Base-by-base conservation (phyloP, 2,888 invertebrate genomes). In the Byasa hedistus region DNA sequence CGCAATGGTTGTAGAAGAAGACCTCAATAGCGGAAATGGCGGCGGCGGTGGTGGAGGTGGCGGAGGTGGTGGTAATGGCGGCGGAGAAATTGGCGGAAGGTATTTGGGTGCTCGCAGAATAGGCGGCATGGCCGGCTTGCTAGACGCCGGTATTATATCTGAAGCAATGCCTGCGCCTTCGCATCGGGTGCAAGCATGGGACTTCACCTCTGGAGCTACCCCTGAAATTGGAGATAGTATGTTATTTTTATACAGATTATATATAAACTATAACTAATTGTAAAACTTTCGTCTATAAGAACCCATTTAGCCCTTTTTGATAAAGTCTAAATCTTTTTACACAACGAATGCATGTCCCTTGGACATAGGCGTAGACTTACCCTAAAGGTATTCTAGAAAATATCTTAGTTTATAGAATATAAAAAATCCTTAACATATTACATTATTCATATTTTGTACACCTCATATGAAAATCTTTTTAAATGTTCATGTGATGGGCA, bases 171-270 rank as follows among this genome's bases (percentile, higher is more conserved):
- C 94, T 39, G 93, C 94, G 57, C 94, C 94, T 56, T 95, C 95
- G 73, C 96, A 96, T 85, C 92, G 97, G 71, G 95, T 97, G 74
- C 97, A 97, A 86, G 95, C 94, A 56, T 97, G 97, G 97, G 95
- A 96, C 88, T 96, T 97, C 84, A 93, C 94, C 4, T 91, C 93
- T 57, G 94, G 93, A 69, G 86, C 91, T 73, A 94, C 96, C 70
- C 96, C 96, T 0, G 94, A 95, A 76, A 95, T 96, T 69, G 93
- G 93, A 55, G 93, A 96, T 79, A 92, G 96, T 96, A 83, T 10
- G 65, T 60, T 48, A 0, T 22, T 54, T 10, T 54, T 54, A 54
- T 22, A 54, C 15, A 54, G 52, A 54, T 22, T 22, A 54, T 54
- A 48, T 8, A n/a, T n/a, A 48, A n/a, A n/a, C 48, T n/a, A n/a